Percentiles rank a stretch among this genome's conserved stretches.
phyloP scores from a whole-genome alignment of 2,797 vertebrate genomes.

The Orestias chungarensis region DNA sequence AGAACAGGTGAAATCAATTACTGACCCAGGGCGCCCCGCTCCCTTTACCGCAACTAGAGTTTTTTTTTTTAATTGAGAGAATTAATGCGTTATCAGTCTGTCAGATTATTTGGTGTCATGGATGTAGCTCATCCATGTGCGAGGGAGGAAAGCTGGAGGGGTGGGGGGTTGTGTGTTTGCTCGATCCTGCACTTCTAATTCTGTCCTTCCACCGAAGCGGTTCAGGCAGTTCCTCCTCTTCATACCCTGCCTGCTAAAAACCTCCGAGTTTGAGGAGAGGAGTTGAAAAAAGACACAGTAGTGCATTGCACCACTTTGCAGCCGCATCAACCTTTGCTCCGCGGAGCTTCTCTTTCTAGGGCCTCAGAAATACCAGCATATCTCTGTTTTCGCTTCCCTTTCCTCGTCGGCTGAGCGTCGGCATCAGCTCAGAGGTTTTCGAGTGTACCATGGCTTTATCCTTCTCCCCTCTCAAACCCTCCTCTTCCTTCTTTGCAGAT shows the following conservation, averaged over 20 bases:
- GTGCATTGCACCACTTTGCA: constrained; percentile 27
- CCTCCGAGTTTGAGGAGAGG: constrained; percentile 31
- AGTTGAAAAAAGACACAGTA: constrained; percentile 34
- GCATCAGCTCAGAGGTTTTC: constrained; percentile 48
- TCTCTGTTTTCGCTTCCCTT: constrained; percentile 49
- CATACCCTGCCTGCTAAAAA: constrained; percentile 50
- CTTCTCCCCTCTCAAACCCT: constrained; percentile 21
- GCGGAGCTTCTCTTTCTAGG: constrained; percentile 33
- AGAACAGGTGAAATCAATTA: constrained; percentile 81
- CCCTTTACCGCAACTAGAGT: constrained; percentile 62
- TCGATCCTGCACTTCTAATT: constrained; percentile 59
- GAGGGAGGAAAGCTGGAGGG: constrained; percentile 38
- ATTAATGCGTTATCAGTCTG: constrained; percentile 74
- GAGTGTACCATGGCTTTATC: constrained; percentile 48
- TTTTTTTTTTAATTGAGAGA: constrained; percentile 69
- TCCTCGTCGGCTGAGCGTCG: constrained; percentile 22
- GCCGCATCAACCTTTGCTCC: constrained; percentile 24
- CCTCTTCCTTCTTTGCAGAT: constrained; percentile 82
- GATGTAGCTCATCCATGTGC: constrained; percentile 46
- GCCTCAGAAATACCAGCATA: constrained; percentile 29
- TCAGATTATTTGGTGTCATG: constrained; percentile 65
- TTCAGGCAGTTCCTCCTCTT: constrained; percentile 30
- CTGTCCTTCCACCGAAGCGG: constrained; percentile 46
- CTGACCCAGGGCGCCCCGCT: constrained; percentile 59
- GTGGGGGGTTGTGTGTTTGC: constrained; percentile 52